Evolutionary conservation across 2,888 invertebrate species (phyloP).

Genomic region (Pinctada fucata): DNA sequence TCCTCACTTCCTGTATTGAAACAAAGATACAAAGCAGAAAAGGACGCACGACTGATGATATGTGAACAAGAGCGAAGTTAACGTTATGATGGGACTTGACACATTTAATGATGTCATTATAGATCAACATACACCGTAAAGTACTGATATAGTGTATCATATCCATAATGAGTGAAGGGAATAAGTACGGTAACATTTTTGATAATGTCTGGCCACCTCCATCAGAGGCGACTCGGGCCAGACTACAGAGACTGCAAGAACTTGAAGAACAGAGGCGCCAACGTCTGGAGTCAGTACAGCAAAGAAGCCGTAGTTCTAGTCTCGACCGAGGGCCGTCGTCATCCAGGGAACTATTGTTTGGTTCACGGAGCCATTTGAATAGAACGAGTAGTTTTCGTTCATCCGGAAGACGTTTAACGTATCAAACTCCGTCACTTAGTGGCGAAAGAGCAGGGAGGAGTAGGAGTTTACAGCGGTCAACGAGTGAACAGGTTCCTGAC

Average conservation of each 20-base stretch:
- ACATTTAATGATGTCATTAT: no score
- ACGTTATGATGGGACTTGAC: no score
- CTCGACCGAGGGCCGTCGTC: slow-evolving; percentile 15
- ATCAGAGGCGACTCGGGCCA: slow-evolving; percentile 28
- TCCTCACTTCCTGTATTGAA: no score
- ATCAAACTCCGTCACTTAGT: not conserved
- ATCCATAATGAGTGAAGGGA: slow-evolving; percentile 11
- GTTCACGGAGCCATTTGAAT: not conserved
- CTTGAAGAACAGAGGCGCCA: slow-evolving; percentile 42
- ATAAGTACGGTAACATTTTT: slow-evolving; percentile 5
- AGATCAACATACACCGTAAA: no score
- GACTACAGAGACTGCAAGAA: slow-evolving; percentile 48
- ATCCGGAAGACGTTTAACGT: not conserved
- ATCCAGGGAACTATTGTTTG: slow-evolving; percentile 12
- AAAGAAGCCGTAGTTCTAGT: slow-evolving; percentile 15
- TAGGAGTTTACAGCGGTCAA: not conserved
- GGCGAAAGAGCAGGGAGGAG: not conserved
- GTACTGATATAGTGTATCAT: no score
- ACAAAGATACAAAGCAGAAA: no score
- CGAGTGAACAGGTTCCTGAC: not conserved
- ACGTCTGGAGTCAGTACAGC: not conserved
- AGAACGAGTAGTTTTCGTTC: slow-evolving; percentile 17
- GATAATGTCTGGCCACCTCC: slow-evolving; percentile 29
- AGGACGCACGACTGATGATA: no score
- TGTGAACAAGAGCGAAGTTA: no score